These are phyloP conservation scores for Argyrosomus regius DNA, from an alignment of 2,797 vertebrate species.

Conservation along the genomic window DNA sequence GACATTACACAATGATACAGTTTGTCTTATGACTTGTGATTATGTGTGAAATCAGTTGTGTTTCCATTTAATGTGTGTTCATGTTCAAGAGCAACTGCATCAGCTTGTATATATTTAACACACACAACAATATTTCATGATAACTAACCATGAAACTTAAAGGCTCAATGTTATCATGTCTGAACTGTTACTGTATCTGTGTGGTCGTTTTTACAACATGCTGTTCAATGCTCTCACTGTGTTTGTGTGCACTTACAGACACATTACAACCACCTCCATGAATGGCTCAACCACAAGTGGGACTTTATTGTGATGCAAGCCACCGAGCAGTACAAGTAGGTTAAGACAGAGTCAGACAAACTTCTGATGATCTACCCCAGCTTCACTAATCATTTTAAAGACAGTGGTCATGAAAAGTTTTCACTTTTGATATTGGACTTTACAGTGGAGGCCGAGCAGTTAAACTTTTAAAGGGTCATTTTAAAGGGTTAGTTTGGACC, in stretches of 20 bases:
- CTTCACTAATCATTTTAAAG: no score
- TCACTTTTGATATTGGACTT: no score
- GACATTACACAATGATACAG: neutral
- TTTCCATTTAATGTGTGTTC: neutral
- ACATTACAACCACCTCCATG: conserved; percentile 92
- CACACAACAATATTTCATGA: neutral
- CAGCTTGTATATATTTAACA: neutral
- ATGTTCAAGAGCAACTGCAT: neutral
- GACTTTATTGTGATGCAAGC: conserved; percentile 98
- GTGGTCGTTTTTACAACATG: fast-evolving
- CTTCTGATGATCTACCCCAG: no score
- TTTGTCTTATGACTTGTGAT: neutral
- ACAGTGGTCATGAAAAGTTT: no score
- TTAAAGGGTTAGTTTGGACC: no score
- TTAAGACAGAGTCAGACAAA: conserved; percentile 13
- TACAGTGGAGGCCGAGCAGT: no score
- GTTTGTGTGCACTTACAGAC: conserved; percentile 81
- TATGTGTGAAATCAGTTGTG: neutral
- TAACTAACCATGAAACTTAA: neutral
- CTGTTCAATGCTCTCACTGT: neutral
- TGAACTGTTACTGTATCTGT: neutral
- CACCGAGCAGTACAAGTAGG: conserved; percentile 95
- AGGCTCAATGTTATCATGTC: neutral
- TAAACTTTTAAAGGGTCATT: no score
- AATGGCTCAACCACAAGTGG: conserved; percentile 98